A percentile compares a stretch with the other conserved stretches of the same genome.
Evolutionary conservation across 2,113 vertebrate species (phyloP).

Genomic region (Pitta sordida): DNA sequence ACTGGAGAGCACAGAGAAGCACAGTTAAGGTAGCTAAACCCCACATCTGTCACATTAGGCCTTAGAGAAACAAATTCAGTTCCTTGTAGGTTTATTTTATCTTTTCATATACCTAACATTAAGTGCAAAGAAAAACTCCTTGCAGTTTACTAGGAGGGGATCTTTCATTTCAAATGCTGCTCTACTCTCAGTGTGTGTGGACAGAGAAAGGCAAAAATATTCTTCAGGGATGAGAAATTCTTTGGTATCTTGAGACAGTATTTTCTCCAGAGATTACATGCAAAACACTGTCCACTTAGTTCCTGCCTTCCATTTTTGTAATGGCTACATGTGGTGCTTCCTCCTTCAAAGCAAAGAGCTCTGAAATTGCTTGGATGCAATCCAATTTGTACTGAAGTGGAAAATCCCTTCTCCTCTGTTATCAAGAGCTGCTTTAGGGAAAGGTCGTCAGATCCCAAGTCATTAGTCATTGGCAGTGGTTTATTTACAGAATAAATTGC

Average conservation of each 20-base stretch:
- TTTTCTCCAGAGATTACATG: background rate
- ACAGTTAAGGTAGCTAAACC: background rate
- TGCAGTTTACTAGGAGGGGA: background rate
- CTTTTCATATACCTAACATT: background rate
- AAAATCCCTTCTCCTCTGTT: constrained; percentile 24
- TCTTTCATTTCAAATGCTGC: background rate
- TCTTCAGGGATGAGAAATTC: background rate
- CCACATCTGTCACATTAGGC: background rate
- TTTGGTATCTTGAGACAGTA: background rate
- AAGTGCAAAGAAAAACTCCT: background rate
- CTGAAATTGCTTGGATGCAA: constrained; percentile 11
- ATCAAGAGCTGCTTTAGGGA: background rate
- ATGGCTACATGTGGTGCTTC: background rate
- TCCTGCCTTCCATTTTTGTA: background rate
- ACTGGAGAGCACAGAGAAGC: background rate
- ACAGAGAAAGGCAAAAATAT: background rate
- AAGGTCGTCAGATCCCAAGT: constrained; percentile 2
- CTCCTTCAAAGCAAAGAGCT: background rate
- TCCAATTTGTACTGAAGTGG: background rate
- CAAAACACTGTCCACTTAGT: background rate
- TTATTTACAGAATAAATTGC: background rate
- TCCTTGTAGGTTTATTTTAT: background rate
- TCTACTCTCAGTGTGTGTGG: background rate
- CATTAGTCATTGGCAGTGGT: background rate
- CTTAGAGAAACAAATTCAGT: background rate